A percentile compares a stretch with the other conserved stretches of the same genome.
Evolutionary conservation across 2,888 invertebrate genomes (phyloP).

Genomic region (Ceriagrion tenellum): DNA sequence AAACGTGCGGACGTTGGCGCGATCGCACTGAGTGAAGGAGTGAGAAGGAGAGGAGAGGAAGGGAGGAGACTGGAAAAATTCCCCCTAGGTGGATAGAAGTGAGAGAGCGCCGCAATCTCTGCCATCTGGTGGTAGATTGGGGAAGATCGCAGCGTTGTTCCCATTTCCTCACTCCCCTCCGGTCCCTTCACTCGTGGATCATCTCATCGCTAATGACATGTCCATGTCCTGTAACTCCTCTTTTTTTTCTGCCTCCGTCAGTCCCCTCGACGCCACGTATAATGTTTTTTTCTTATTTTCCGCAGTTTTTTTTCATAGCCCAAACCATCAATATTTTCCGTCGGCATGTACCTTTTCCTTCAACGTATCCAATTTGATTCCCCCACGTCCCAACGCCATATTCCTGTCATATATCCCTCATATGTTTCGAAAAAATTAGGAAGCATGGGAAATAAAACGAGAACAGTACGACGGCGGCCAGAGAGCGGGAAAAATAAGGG

Average conservation of each 20-base stretch:
- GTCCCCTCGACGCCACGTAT: not conserved
- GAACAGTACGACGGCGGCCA: no score
- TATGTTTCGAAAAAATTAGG: not conserved
- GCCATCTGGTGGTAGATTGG: conserved; percentile 21
- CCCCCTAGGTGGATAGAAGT: not conserved
- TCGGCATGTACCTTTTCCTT: not conserved
- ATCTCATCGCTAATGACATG: conserved; percentile 11
- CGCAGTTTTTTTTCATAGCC: not conserved
- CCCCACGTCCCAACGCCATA: not conserved
- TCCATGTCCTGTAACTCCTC: not conserved
- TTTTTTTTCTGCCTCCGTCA: not conserved
- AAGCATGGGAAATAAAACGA: not conserved
- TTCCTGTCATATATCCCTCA: not conserved
- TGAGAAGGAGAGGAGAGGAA: not conserved
- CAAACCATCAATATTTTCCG: not conserved
- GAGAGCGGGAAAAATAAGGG: no score
- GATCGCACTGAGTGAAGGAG: not conserved
- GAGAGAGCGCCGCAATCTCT: not conserved
- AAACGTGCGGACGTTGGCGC: not conserved
- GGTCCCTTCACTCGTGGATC: not conserved
- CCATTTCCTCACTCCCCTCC: not conserved
- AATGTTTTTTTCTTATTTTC: not conserved
- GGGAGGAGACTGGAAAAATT: not conserved
- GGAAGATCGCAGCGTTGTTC: not conserved
- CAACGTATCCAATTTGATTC: not conserved